Percentiles rank a stretch among this genome's conserved stretches.
phyloP scores from a whole-genome alignment of 2,888 invertebrate species.

The Cephalotes varians region DNA sequence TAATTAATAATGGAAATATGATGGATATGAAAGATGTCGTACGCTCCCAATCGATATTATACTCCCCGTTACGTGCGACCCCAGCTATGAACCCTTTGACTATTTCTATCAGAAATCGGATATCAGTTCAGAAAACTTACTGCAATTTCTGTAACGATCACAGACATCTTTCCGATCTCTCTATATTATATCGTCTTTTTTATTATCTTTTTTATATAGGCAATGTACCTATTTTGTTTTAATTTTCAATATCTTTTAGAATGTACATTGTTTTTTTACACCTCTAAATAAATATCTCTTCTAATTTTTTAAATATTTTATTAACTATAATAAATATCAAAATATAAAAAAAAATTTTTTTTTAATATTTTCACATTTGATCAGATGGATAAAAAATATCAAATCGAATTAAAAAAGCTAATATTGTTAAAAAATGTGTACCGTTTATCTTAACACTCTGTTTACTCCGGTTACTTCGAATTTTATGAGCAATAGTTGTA shows the following conservation, averaged over 20 bases:
- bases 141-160: conserved; percentile 11
- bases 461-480: too few species aligned
- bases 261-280: background rate
- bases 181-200: background rate
- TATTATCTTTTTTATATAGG: background rate
- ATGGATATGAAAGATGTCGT: conserved; percentile 63
- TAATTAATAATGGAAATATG: background rate
- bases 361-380: background rate
- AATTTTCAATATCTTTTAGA: background rate
- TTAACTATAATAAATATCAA: background rate
- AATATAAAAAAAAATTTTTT: background rate
- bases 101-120: conserved; percentile 36
- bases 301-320: background rate
- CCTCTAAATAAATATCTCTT: background rate
- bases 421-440: background rate
- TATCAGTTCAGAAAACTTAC: conserved; percentile 6
- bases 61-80: conserved; percentile 56
- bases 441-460: background rate
- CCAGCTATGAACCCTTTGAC: conserved; percentile 44
- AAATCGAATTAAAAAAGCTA: background rate
- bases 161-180: conserved; percentile 3
- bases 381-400: background rate
- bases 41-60: conserved; percentile 65
- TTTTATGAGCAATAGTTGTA: too few species aligned
- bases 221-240: background rate